These are phyloP conservation scores for Cochlearius cochlearius DNA, from an alignment of 2,113 vertebrate species.

Conservation along the genomic window DNA sequence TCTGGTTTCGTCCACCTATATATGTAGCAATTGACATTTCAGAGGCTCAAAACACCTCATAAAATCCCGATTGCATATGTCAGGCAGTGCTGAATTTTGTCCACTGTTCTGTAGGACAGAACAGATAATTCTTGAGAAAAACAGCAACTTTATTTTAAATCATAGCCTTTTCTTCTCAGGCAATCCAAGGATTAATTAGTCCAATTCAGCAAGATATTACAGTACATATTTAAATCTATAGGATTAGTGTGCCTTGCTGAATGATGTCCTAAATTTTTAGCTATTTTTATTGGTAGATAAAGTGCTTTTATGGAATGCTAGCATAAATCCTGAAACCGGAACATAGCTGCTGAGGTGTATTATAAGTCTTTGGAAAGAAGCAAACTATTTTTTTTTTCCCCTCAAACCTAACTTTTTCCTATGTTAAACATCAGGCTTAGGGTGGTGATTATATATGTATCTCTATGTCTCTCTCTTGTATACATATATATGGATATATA, in stretches of 20 bases:
- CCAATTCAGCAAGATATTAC: neutral
- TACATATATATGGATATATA: fast-evolving
- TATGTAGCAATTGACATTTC: neutral
- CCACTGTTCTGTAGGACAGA: neutral
- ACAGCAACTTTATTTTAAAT: neutral
- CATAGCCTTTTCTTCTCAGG: neutral
- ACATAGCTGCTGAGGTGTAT: neutral
- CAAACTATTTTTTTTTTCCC: neutral
- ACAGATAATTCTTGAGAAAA: neutral
- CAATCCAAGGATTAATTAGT: neutral
- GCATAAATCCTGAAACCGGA: neutral
- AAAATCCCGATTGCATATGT: neutral
- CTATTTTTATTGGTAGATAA: neutral
- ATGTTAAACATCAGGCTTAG: neutral
- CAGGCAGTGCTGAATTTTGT: neutral
- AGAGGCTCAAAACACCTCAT: neutral
- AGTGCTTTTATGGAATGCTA: neutral
- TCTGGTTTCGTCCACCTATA: neutral
- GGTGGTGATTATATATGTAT: neutral
- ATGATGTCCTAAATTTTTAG: neutral
- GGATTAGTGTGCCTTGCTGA: slow-evolving; percentile 5
- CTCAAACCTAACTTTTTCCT: neutral
- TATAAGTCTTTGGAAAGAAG: neutral
- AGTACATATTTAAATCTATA: slow-evolving; percentile 1
- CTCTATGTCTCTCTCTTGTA: neutral